A percentile compares a stretch with the other conserved stretches of the same genome.
Conservation (phyloP, 2,113 vertebrate species). For the Passer montanus region DNA sequence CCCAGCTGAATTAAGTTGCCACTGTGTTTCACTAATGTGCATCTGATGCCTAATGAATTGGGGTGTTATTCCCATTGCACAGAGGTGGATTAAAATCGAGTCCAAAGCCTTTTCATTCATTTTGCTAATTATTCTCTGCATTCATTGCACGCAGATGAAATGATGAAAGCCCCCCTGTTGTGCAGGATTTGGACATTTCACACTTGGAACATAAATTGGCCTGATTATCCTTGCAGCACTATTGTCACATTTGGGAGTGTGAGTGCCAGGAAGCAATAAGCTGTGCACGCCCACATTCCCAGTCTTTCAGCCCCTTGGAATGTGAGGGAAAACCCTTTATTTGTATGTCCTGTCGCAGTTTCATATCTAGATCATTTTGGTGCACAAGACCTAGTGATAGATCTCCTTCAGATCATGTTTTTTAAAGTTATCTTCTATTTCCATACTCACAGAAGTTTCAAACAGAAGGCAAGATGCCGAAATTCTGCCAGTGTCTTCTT, state of each 20-base stretch:
- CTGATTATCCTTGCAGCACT: slow-evolving; percentile 33
- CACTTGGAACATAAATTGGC: slow-evolving; percentile 59
- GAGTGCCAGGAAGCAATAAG: slow-evolving; percentile 32
- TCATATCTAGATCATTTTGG: neutral
- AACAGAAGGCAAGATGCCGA: neutral
- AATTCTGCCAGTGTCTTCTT: neutral
- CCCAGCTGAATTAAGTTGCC: slow-evolving; percentile 45
- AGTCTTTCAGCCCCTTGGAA: neutral
- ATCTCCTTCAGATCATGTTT: neutral
- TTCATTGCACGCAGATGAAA: slow-evolving; percentile 47
- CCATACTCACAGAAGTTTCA: neutral
- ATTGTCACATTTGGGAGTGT: slow-evolving; percentile 6
- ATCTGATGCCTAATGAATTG: slow-evolving; percentile 54
- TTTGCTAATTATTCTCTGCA: slow-evolving; percentile 55
- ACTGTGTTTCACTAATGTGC: slow-evolving; percentile 28
- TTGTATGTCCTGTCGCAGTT: neutral
- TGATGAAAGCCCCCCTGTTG: slow-evolving; percentile 60
- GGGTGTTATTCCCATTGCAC: slow-evolving; percentile 24
- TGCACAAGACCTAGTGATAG: neutral
- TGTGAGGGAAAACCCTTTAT: neutral
- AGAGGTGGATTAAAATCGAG: slow-evolving; percentile 54
- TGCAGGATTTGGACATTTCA: slow-evolving; percentile 15
- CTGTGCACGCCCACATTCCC: neutral
- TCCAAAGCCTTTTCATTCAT: slow-evolving; percentile 46
- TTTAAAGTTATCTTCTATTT: neutral